Conservation (phyloP, 2,113 vertebrate species). For the Nyctibius bracteatus region DNA sequence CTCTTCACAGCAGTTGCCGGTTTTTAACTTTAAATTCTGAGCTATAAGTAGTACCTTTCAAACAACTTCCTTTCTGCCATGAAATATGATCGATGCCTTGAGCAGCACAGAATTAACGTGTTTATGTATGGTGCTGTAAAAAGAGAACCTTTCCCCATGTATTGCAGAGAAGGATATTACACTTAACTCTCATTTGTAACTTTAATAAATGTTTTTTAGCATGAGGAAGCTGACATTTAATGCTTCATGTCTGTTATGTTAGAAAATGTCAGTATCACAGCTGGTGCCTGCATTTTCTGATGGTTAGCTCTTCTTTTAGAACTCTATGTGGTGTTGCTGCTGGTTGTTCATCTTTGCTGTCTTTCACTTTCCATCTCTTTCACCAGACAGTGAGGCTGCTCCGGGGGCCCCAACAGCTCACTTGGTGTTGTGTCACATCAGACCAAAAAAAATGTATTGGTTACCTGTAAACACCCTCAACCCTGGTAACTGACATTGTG, state of each 20-base stretch:
- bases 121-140: neutral
- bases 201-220: neutral
- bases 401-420: neutral
- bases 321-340: neutral
- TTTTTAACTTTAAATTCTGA: constrained; percentile 27
- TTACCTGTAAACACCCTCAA: neutral
- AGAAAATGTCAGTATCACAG: neutral
- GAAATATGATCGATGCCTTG: neutral
- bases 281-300: neutral
- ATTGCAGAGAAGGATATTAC: neutral
- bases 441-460: neutral
- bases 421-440: neutral
- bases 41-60: neutral
- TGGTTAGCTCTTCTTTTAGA: neutral
- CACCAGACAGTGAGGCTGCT: neutral
- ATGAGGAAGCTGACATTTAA: neutral
- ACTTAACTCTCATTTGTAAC: neutral
- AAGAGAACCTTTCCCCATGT: neutral
- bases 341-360: neutral
- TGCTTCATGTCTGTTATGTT: neutral
- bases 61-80: neutral
- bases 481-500: rapidly evolving
- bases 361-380: neutral
- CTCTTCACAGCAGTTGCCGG: neutral
- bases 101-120: neutral